Evolutionary conservation across 2,888 invertebrate genomes (phyloP).

Genomic region (Harmothoe impar): DNA sequence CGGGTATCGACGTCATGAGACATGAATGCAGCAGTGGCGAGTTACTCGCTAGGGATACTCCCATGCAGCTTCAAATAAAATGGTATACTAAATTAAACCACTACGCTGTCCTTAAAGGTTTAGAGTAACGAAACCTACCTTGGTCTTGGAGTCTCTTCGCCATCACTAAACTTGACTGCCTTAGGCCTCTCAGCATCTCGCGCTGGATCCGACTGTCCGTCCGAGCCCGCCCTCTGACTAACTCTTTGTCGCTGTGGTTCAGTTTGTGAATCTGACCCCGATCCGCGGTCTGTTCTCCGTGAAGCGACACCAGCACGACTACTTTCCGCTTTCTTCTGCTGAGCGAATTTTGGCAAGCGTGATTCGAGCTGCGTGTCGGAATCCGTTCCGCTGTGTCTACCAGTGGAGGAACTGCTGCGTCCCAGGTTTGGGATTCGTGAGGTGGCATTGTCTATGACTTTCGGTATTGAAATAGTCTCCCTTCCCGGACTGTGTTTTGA

Average conservation of each 20-base stretch:
- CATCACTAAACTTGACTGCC: not conserved
- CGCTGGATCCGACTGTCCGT: not conserved
- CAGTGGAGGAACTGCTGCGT: not conserved
- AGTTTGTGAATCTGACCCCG: not conserved
- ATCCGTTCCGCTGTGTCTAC: not conserved
- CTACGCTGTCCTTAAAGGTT: too few species aligned
- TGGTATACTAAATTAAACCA: too few species aligned
- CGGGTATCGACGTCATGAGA: too few species aligned
- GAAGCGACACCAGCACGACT: not conserved
- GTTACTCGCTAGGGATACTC: too few species aligned
- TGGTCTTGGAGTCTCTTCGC: not conserved
- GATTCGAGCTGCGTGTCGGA: not conserved
- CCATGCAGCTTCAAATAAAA: too few species aligned
- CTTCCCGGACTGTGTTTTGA: too few species aligned
- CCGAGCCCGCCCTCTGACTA: too few species aligned
- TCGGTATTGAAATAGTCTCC: too few species aligned
- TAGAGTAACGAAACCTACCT: too few species aligned
- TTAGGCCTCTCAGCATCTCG: not conserved
- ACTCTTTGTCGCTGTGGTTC: not conserved
- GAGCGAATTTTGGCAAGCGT: constrained; percentile 27
- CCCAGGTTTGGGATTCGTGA: too few species aligned
- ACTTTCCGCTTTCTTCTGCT: not conserved
- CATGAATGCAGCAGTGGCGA: too few species aligned
- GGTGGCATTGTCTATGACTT: too few species aligned
- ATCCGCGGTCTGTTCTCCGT: not conserved